Evolutionary conservation across 1,140 invertebrate genomes (phyloP).

Genomic region (Lepidostoma basale): DNA sequence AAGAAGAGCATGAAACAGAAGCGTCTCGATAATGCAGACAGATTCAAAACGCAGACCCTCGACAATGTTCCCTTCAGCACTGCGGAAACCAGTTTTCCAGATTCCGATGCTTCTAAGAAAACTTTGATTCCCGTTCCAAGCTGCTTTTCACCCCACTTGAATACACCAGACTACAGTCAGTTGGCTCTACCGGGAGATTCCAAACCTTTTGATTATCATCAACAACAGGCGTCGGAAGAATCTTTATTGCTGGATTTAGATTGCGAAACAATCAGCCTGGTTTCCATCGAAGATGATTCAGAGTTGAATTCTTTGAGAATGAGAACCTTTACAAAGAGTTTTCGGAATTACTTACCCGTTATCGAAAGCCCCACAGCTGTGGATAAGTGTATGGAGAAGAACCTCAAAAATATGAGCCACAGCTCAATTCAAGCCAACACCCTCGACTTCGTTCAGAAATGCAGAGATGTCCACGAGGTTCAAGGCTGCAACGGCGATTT

Average conservation of each 20-base stretch:
- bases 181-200: slow-evolving; percentile 23
- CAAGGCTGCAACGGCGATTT: slow-evolving; percentile 53
- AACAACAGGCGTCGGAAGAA: slow-evolving; percentile 32
- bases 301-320: slow-evolving; percentile 60
- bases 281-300: slow-evolving; percentile 67
- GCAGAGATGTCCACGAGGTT: slow-evolving; percentile 47
- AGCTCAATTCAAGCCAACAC: not conserved
- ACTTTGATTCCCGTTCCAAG: slow-evolving; percentile 26
- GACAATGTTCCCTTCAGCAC: slow-evolving; percentile 57
- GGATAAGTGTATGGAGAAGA: slow-evolving; percentile 58
- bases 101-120: not conserved
- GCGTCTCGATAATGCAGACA: slow-evolving; percentile 65
- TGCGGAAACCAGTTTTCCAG: slow-evolving; percentile 30
- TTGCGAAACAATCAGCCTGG: slow-evolving; percentile 70
- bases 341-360: slow-evolving; percentile 56
- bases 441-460: slow-evolving; percentile 44
- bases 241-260: slow-evolving; percentile 50
- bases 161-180: slow-evolving; percentile 29
- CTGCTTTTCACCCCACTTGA: slow-evolving; percentile 11
- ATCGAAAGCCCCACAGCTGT: slow-evolving; percentile 57
- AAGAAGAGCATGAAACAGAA: slow-evolving; percentile 63
- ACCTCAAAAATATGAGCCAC: slow-evolving; percentile 54
- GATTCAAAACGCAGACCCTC: slow-evolving; percentile 69
- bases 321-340: slow-evolving; percentile 57
- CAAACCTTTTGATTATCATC: slow-evolving; percentile 22